Percentiles rank a stretch among this genome's conserved stretches.
These are phyloP conservation scores for Poeciliopsis turrubarensis DNA, from an alignment of 2,113 vertebrate genomes.

Conservation along the genomic window DNA sequence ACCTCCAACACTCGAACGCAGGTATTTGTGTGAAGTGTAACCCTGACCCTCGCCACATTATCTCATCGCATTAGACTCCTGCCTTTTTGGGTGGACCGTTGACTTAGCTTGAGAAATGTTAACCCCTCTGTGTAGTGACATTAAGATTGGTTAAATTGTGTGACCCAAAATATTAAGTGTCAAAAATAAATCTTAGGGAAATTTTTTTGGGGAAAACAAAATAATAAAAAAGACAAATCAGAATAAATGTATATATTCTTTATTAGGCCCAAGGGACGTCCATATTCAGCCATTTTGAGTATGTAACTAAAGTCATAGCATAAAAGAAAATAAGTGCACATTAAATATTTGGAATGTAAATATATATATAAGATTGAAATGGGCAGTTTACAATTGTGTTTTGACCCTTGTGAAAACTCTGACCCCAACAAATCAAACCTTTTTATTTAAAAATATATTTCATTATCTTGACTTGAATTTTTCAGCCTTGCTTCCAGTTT, in stretches of 20 bases:
- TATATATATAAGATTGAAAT: neutral
- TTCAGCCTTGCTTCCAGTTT: neutral
- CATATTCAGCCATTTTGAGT: neutral
- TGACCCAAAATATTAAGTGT: neutral
- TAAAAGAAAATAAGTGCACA: neutral
- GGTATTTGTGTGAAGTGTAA: conserved; percentile 27
- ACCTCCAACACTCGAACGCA: conserved; percentile 20
- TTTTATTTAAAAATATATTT: neutral
- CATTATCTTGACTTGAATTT: neutral
- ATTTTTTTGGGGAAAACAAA: too few species aligned
- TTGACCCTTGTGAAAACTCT: too few species aligned
- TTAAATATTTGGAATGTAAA: neutral
- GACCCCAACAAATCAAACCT: too few species aligned
- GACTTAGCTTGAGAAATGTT: neutral
- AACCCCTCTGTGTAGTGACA: neutral
- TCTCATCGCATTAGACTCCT: neutral
- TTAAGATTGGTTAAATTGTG: neutral
- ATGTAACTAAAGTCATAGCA: neutral
- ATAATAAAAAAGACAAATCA: neutral
- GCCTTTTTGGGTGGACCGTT: neutral
- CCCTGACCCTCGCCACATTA: conserved; percentile 10
- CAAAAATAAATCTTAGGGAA: too few species aligned
- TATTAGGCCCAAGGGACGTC: too few species aligned
- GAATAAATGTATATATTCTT: neutral
- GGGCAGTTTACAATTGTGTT: too few species aligned